These are phyloP conservation scores for Oxyteleia sp. DNA, from an alignment of 2,888 invertebrate genomes.

Conservation along the genomic window DNA sequence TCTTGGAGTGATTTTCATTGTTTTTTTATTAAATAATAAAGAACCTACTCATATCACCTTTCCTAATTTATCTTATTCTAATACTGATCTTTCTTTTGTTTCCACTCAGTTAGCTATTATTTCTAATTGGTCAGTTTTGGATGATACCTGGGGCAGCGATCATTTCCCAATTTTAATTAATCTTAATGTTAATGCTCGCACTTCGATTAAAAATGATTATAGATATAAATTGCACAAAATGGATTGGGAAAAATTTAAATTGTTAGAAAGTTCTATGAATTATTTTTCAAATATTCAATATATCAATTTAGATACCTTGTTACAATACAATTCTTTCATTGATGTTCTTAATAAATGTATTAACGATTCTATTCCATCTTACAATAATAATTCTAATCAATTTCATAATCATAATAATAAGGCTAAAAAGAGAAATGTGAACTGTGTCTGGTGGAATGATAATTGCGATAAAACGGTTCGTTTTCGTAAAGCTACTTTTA, in stretches of 20 bases:
- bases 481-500: constrained; percentile 19
- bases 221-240: constrained; percentile 24
- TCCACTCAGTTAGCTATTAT: no score
- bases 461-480: constrained; percentile 8
- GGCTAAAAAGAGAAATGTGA: background rate
- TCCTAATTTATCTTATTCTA: background rate
- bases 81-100: no score
- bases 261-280: background rate
- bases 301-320: background rate
- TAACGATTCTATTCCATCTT: background rate
- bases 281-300: constrained; percentile 2
- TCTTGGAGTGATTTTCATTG: no score
- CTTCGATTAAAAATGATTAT: constrained; percentile 2
- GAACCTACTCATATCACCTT: constrained; percentile 25
- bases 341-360: background rate
- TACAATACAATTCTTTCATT: background rate
- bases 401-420: background rate
- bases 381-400: no score
- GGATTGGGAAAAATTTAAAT: background rate
- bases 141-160: constrained; percentile 40
- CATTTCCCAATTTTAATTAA: constrained; percentile 53
- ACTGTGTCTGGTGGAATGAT: constrained; percentile 49
- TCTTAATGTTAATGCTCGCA: background rate
- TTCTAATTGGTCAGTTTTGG: no score
- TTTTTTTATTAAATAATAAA: constrained; percentile 2